Percentiles rank a stretch among this genome's conserved stretches.
Conservation (phyloP, 2,888 invertebrate genomes). For the Xestia rhomboidea region DNA sequence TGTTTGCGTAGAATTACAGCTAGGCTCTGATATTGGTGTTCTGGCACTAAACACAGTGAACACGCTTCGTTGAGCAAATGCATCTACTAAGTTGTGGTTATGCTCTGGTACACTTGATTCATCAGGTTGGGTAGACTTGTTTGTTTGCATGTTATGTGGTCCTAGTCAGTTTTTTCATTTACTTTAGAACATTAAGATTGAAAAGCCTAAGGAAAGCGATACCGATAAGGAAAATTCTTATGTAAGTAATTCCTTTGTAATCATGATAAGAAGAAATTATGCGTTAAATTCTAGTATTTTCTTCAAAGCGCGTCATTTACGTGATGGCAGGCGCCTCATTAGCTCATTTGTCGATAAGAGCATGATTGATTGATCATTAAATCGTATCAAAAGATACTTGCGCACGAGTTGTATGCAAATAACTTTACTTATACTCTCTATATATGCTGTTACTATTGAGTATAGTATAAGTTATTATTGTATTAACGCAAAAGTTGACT, state of each 20-base stretch:
- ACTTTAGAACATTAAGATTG: background rate
- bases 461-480: background rate
- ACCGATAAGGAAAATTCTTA: background rate
- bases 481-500: background rate
- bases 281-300: conserved; percentile 19
- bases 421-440: background rate
- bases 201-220: background rate
- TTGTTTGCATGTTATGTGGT: conserved; percentile 3
- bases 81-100: conserved; percentile 32
- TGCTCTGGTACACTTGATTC: conserved; percentile 1
- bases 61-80: conserved; percentile 22
- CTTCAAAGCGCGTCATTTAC: background rate
- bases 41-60: conserved; percentile 17
- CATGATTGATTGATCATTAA: conserved; percentile 17
- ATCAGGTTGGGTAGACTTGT: conserved; percentile 5
- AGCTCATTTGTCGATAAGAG: conserved; percentile 31
- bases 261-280: background rate
- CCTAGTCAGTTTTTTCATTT: background rate
- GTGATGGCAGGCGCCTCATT: conserved; percentile 20
- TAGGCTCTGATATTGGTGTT: conserved; percentile 26
- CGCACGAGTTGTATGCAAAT: conserved; percentile 6
- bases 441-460: background rate
- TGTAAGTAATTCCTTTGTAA: conserved; percentile 1
- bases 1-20: conserved; percentile 37
- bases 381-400: conserved; percentile 5